Evolutionary conservation across 2,888 invertebrate genomes (phyloP).

Genomic region (Leptogaster cylindrica): DNA sequence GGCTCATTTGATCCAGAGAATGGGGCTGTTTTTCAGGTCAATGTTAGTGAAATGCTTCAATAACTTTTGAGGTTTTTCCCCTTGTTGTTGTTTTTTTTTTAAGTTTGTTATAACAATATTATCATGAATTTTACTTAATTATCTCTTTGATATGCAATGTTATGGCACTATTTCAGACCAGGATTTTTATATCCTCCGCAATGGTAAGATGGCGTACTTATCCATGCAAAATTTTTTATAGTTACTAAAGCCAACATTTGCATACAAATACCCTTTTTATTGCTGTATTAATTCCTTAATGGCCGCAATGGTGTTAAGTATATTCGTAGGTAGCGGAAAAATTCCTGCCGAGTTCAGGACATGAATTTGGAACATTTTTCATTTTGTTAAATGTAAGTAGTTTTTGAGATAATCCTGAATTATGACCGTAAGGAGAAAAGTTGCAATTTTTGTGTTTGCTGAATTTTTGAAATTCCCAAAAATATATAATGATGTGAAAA

Average conservation of each 20-base stretch:
- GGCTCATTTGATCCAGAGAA: conserved; percentile 16
- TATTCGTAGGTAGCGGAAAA: too few species aligned
- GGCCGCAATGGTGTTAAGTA: too few species aligned
- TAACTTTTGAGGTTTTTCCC: conserved; percentile 10
- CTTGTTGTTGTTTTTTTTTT: conserved; percentile 29
- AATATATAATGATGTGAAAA: too few species aligned
- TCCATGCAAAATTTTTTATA: conserved; percentile 11
- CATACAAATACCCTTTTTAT: conserved; percentile 24
- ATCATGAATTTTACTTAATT: conserved; percentile 35
- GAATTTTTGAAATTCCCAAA: too few species aligned
- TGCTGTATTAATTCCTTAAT: conserved; percentile 31
- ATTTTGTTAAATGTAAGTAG: too few species aligned
- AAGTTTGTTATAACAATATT: too few species aligned
- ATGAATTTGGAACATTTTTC: too few species aligned
- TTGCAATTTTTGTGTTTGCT: too few species aligned
- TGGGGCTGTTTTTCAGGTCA: conserved; percentile 38
- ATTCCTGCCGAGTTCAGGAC: too few species aligned
- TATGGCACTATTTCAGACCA: conserved; percentile 26
- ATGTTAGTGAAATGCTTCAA: conserved; percentile 30
- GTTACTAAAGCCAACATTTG: conserved; percentile 15
- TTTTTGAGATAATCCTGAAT: too few species aligned
- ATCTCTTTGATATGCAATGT: conserved; percentile 27
- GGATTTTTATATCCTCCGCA: conserved; percentile 19
- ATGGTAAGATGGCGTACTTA: background rate
- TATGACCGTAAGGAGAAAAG: too few species aligned